Conservation (phyloP, 2,797 vertebrate species). For the Nasua narica region DNA sequence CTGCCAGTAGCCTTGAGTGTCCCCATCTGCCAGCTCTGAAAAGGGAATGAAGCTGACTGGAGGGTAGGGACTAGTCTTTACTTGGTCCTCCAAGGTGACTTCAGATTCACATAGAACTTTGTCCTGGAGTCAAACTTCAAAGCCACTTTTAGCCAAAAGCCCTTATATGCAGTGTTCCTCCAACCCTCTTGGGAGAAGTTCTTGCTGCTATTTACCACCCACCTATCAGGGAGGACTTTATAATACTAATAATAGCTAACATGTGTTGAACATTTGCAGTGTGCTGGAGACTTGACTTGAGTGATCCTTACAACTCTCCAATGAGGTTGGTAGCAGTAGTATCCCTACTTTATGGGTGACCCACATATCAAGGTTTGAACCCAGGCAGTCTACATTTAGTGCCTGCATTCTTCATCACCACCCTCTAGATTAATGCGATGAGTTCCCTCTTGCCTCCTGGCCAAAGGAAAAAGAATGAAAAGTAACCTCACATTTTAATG, state of each 20-base stretch:
- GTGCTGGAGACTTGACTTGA: background rate
- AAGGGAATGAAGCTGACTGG: background rate
- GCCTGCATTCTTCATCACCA: background rate
- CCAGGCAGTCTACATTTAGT: background rate
- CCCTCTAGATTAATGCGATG: background rate
- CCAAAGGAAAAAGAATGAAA: background rate
- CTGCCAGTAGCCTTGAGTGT: background rate
- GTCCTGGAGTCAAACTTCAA: conserved; percentile 28
- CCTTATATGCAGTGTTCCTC: background rate
- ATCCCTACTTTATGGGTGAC: background rate
- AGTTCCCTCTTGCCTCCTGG: background rate
- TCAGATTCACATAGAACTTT: conserved; percentile 24
- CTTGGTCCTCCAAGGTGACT: background rate
- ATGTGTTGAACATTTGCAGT: background rate
- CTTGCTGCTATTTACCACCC: background rate
- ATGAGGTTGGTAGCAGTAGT: background rate
- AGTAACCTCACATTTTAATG: background rate
- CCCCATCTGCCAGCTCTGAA: background rate
- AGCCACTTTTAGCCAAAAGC: background rate
- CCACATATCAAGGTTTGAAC: background rate
- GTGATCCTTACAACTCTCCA: background rate
- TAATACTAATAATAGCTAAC: background rate
- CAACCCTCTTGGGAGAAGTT: background rate
- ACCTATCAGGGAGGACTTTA: background rate
- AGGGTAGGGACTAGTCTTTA: background rate